Evolutionary conservation across 1,140 invertebrate species (phyloP).

Genomic region (Rhagoletis pomonella): DNA sequence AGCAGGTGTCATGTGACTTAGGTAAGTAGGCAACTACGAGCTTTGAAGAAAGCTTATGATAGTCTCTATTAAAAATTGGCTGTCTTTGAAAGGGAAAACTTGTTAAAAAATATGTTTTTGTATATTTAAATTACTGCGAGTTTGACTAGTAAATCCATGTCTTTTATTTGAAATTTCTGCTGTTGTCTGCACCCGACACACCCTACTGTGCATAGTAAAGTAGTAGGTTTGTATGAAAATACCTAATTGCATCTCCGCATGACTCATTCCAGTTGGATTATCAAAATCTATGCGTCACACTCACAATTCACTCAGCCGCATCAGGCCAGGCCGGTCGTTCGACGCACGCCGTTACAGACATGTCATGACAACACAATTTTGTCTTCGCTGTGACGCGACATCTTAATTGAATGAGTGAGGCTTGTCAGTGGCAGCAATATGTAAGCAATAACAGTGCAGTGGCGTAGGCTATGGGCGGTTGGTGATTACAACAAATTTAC

Average conservation of each 20-base stretch:
- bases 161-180: too few relatives aligned
- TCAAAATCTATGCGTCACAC: slow-evolving; percentile 12
- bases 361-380: not conserved
- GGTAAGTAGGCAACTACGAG: too few relatives aligned
- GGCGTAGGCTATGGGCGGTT: not conserved
- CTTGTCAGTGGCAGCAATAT: slow-evolving; percentile 6
- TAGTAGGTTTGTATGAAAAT: not conserved
- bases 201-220: not conserved
- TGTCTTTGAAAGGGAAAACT: too few relatives aligned
- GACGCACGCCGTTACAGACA: not conserved
- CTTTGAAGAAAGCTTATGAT: too few relatives aligned
- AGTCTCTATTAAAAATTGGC: too few relatives aligned
- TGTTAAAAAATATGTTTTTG: too few relatives aligned
- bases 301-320: slow-evolving; percentile 35
- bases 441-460: not conserved
- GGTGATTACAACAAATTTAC: not conserved
- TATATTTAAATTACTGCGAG: too few relatives aligned
- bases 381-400: not conserved
- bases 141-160: too few relatives aligned
- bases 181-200: not conserved
- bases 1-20: too few relatives aligned
- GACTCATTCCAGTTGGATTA: slow-evolving; percentile 24
- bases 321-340: not conserved
- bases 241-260: not conserved
- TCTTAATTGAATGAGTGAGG: slow-evolving; percentile 6